Conservation (phyloP, 2,888 invertebrate genomes). For the Amiota minor region DNA sequence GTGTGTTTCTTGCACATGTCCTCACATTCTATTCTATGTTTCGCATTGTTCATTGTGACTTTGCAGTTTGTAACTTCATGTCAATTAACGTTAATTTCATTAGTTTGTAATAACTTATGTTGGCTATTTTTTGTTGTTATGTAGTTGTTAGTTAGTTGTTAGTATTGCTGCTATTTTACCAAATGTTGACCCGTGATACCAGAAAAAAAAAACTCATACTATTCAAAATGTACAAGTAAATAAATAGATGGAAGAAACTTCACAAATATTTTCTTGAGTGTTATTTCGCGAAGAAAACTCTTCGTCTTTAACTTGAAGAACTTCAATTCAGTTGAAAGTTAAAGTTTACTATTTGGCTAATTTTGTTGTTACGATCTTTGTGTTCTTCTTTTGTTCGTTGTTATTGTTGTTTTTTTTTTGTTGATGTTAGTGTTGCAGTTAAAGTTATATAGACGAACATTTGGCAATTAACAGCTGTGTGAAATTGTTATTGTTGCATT, state of each 20-base stretch:
- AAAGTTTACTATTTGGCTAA: constrained; percentile 60
- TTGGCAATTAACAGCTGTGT: constrained; percentile 63
- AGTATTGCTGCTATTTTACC: neutral
- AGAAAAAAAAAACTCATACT: no score
- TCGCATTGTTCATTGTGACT: constrained; percentile 22
- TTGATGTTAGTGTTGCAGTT: neutral
- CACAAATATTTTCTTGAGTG: no score
- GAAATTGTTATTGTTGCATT: constrained; percentile 37
- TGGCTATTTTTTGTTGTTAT: neutral
- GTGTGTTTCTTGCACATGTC: neutral
- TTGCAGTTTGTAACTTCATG: constrained; percentile 44
- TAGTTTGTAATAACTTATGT: constrained; percentile 62
- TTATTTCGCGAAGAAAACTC: no score
- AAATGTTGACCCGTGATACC: neutral
- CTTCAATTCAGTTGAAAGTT: constrained; percentile 10
- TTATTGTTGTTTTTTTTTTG: constrained; percentile 52
- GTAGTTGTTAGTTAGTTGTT: constrained; percentile 1
- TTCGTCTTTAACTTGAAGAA: no score
- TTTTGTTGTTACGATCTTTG: constrained; percentile 51
- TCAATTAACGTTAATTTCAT: constrained; percentile 65
- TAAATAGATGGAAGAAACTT: no score
- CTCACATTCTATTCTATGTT: neutral
- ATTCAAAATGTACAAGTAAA: no score
- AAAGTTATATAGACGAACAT: constrained; percentile 42
- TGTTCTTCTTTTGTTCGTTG: constrained; percentile 46